phyloP scores from a whole-genome alignment of 2,888 invertebrate genomes.

The Cerastis rubricosa region DNA sequence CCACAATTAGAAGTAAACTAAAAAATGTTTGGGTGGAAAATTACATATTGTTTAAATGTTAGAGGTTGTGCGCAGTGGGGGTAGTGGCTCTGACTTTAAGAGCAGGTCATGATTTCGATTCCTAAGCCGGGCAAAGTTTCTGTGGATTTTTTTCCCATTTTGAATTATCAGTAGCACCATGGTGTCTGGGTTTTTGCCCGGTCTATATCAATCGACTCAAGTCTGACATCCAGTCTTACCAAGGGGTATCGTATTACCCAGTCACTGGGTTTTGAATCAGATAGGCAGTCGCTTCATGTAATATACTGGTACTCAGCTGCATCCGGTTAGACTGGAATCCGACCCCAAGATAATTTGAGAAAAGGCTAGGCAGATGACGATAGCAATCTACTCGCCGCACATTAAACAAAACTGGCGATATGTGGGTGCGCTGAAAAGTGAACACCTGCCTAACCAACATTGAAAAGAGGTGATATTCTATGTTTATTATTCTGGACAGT shows the following conservation, averaged over 20 bases:
- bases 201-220: too few species aligned
- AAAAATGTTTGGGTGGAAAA: neutral
- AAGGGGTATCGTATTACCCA: too few species aligned
- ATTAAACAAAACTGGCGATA: neutral
- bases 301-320: too few species aligned
- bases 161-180: neutral
- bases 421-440: neutral
- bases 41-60: neutral
- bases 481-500: neutral
- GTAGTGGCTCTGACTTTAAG: neutral
- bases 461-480: neutral
- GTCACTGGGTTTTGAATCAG: too few species aligned
- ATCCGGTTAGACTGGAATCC: too few species aligned
- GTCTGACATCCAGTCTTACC: too few species aligned
- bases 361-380: too few species aligned
- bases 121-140: too few species aligned
- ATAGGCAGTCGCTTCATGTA: too few species aligned
- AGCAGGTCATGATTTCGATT: neutral
- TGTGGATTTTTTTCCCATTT: neutral
- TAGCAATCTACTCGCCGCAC: too few species aligned
- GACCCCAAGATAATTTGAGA: too few species aligned
- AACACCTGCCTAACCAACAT: neutral
- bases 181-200: neutral
- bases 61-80: neutral
- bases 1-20: constrained; percentile 9